Conservation (phyloP, 2,888 invertebrate species). For the Rhingia campestris region DNA sequence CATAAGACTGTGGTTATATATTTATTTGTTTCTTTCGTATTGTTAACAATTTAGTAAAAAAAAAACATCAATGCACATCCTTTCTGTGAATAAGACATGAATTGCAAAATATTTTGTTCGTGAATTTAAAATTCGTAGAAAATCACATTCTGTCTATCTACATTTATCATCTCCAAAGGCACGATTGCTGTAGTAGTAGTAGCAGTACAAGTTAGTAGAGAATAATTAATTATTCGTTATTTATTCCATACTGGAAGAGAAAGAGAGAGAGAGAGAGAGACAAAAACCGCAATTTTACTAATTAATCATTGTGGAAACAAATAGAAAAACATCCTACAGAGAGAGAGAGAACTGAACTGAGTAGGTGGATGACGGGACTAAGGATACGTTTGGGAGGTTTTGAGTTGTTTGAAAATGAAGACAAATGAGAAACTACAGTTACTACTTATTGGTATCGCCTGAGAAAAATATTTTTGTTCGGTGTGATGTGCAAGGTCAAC, state of each 20-base stretch:
- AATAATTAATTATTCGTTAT: slow-evolving; percentile 75
- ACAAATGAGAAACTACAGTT: slow-evolving; percentile 55
- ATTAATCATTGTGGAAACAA: slow-evolving; percentile 34
- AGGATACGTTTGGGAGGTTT: slow-evolving; percentile 33
- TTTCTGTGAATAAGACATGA: slow-evolving; percentile 9
- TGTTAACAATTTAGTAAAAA: slow-evolving; percentile 48
- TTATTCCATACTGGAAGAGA: slow-evolving; percentile 81
- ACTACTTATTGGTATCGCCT: slow-evolving; percentile 9
- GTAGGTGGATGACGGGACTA: slow-evolving; percentile 1
- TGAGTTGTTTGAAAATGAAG: slow-evolving; percentile 33
- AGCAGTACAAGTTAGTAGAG: slow-evolving; percentile 46
- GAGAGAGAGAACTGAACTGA: slow-evolving; percentile 37
- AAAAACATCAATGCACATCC: slow-evolving; percentile 43
- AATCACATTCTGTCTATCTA: slow-evolving; percentile 35
- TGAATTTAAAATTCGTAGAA: slow-evolving; percentile 31
- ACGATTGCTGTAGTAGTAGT: slow-evolving; percentile 72
- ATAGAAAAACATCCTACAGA: slow-evolving; percentile 43
- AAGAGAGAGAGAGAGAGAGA: slow-evolving; percentile 78
- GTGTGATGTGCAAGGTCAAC: slow-evolving; percentile 27
- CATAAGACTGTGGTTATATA: slow-evolving; percentile 30
- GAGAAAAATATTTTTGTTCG: not conserved
- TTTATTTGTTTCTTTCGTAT: slow-evolving; percentile 56
- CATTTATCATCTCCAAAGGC: slow-evolving; percentile 66
- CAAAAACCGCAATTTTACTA: slow-evolving; percentile 52
- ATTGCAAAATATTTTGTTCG: slow-evolving; percentile 23